Conservation (phyloP, 2,888 invertebrate genomes). For the Yponomeuta malinellus region DNA sequence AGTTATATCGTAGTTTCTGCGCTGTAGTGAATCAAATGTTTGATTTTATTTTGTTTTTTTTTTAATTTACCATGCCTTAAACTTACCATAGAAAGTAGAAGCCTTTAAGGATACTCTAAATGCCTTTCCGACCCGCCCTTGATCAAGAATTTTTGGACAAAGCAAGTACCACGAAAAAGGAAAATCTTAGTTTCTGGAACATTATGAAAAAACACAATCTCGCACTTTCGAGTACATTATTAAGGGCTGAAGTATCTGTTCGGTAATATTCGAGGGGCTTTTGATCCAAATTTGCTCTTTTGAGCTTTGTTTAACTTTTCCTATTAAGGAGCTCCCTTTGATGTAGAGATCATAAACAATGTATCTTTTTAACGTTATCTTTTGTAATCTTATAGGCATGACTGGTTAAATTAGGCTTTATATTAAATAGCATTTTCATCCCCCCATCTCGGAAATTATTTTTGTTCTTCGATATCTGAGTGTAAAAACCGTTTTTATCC, state of each 20-base stretch:
- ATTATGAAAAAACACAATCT: conserved; percentile 32
- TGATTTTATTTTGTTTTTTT: too few relatives aligned
- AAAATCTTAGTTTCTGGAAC: background rate
- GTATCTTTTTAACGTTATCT: conserved; percentile 1
- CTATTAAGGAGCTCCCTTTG: background rate
- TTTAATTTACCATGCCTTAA: too few relatives aligned
- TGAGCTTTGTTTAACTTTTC: conserved; percentile 32
- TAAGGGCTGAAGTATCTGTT: conserved; percentile 22
- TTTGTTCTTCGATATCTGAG: too few relatives aligned
- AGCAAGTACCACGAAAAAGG: background rate
- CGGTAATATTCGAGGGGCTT: conserved; percentile 23
- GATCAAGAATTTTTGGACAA: background rate
- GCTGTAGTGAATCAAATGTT: too few relatives aligned
- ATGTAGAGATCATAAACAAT: background rate
- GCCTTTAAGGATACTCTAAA: too few relatives aligned
- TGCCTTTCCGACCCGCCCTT: background rate
- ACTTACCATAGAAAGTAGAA: too few relatives aligned
- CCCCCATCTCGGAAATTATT: too few relatives aligned
- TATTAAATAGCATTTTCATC: too few relatives aligned
- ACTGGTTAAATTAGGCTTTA: background rate
- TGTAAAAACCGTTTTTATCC: too few relatives aligned
- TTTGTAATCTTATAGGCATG: background rate
- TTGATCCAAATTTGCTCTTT: conserved; percentile 38
- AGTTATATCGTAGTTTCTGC: too few relatives aligned
- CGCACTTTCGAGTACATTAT: conserved; percentile 36